Base-by-base conservation (phyloP, 53 echinoderm and acorn worm genomes). In the Astropecten irregularis region DNA sequence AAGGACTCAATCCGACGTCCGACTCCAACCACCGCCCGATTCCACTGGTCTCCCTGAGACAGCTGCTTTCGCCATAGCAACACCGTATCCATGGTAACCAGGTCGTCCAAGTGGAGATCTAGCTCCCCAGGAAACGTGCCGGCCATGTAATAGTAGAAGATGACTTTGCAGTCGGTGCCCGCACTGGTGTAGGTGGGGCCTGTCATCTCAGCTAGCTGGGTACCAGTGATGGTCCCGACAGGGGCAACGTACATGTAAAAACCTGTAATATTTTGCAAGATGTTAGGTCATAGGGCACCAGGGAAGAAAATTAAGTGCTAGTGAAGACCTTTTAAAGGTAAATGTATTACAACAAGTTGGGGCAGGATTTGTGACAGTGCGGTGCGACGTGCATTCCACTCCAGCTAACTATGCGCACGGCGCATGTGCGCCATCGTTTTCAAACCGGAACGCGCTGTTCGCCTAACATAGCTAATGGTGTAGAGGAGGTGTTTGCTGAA, bases 211-310 rank as follows among this genome's bases (percentile, higher is more conserved):
- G 92, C 92, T 0, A 61, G 5, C 36, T 82, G 86, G 46, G 82
- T 69, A 14, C 66, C 86, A 0, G 77, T 56, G 16, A 82, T 51
- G 33, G 49, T 72, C 0, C 86, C 92, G n/a, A 40, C 49, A 4
- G 82, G 51, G 5, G 69, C 36, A 2, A 92, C 62, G 77, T 92
- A 92, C 52, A 86, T 49, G 83, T 92, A 92, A 33, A 68, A 83
- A n/a, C 92, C 92, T 92, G 36, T 22, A 46, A 23, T n/a, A n/a
- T n/a, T n/a, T n/a, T n/a, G n/a, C n/a, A n/a, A n/a, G n/a, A n/a
- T n/a, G n/a, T n/a, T n/a, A n/a, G n/a, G n/a, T n/a, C n/a, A n/a
- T n/a, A n/a, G n/a, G n/a, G n/a, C n/a, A n/a, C n/a, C n/a, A n/a
- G n/a, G n/a, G n/a, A n/a, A n/a, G n/a, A n/a, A n/a, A n/a, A n/a